Base-by-base conservation (phyloP, 2,113 vertebrate genomes). In the Alexandromys fortis region DNA sequence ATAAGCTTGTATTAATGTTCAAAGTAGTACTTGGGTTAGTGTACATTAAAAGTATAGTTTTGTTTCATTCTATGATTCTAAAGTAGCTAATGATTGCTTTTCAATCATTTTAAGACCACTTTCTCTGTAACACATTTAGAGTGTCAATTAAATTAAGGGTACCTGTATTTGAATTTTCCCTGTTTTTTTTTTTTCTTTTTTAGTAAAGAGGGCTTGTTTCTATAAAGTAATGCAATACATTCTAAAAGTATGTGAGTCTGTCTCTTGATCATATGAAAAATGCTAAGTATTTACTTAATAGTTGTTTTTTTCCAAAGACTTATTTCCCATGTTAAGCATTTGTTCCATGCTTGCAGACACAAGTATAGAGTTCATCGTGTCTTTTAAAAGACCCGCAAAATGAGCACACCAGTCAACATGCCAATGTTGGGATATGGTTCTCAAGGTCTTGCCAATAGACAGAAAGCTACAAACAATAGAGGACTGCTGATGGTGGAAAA, bases 301-400 rank as follows among this genome's bases (percentile, higher is more conserved):
- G 55, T 52, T 52, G 79, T 91, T 72, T 79, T 88, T 91, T 79
- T 93, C 73, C 76, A 90, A 96, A 95, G 42, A 0, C 0, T 61
- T 89, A 70, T 75, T 76, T 70, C 12, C 22, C 28, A 95, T 95
- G 73, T 8, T 45, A 70, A 70, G 92, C 33, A 47, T 96, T 97
- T 98, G 33, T 96, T 86, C 28, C 95, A 97, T 45, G 0, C 86
- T 92, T 35, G 65, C 67, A 91, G 72, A 94, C 95, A 73, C 88
- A 92, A 91, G 92, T 92, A 49, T 75, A 92, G 42, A 94, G 30
- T 96, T 28, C n/a, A 77, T 89, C n/a, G 75, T 97, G 96, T 97
- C 85, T 90, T 42, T 35, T 35, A n/a, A 72, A 72, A n/a, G 16
- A 38, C 35, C 35, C 21, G 4, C 68, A 72, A 22, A 81, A 24